A percentile compares a stretch with the other conserved stretches of the same genome.
Conservation (phyloP, 1,140 invertebrate species). For the Brachionus paranguensis region DNA sequence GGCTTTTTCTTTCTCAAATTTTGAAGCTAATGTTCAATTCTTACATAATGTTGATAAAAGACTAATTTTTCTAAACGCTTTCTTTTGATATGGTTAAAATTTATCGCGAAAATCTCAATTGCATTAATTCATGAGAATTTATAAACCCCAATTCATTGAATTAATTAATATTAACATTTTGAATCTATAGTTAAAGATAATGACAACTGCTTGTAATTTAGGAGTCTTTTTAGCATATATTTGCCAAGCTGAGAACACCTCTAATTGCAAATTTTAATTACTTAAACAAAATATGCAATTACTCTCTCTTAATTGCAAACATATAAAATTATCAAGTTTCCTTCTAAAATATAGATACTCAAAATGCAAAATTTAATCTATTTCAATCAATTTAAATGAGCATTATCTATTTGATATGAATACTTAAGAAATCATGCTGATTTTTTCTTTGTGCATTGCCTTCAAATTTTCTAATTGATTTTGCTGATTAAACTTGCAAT, state of each 20-base stretch:
- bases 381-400: slow-evolving; percentile 21
- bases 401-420: background rate
- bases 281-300: slow-evolving; percentile 9
- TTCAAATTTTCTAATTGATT: slow-evolving; percentile 7
- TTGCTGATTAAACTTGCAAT: slow-evolving; percentile 15
- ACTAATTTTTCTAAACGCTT: background rate
- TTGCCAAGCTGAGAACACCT: background rate
- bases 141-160: background rate
- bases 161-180: background rate
- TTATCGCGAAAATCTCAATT: background rate
- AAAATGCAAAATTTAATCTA: background rate
- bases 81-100: background rate
- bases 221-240: background rate
- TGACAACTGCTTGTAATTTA: background rate
- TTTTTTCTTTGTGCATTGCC: background rate
- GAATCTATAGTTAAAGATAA: background rate
- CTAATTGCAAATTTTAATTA: slow-evolving; percentile 20
- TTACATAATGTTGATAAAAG: background rate
- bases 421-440: background rate
- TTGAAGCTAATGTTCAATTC: background rate
- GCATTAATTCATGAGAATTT: background rate
- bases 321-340: slow-evolving; percentile 30
- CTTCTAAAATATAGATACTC: background rate
- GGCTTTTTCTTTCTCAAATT: background rate
- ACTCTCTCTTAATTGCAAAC: slow-evolving; percentile 11